phyloP scores from a whole-genome alignment of 2,797 vertebrate genomes.

The Sciurus vulgaris region DNA sequence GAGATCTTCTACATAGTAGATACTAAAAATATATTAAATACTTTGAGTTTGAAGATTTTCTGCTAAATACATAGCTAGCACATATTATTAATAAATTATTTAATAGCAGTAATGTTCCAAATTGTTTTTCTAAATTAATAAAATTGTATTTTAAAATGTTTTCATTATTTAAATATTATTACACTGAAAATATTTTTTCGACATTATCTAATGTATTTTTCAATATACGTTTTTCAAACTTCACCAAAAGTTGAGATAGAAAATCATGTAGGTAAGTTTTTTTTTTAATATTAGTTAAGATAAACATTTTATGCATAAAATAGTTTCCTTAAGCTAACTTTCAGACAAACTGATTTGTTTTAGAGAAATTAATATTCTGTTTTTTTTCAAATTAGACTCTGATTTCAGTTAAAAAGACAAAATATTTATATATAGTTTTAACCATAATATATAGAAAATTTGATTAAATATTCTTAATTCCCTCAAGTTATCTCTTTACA shows the following conservation, averaged over 20 bases:
- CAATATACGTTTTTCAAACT: background rate
- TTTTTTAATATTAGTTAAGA: slow-evolving; percentile 28
- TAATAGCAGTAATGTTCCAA: background rate
- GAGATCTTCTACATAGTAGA: background rate
- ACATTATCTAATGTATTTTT: background rate
- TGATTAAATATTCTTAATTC: slow-evolving; percentile 70
- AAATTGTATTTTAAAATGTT: background rate
- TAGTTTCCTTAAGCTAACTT: slow-evolving; percentile 37
- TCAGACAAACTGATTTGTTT: background rate
- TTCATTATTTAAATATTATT: background rate
- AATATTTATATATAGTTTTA: slow-evolving; percentile 59
- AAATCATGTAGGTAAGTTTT: background rate
- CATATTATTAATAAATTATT: background rate
- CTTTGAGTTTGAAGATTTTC: background rate
- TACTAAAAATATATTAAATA: background rate
- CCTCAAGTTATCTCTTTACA: slow-evolving; percentile 50
- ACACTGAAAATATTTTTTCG: background rate
- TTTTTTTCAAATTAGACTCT: slow-evolving; percentile 55
- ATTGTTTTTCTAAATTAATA: background rate
- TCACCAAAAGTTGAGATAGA: background rate
- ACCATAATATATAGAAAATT: background rate
- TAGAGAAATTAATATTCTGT: slow-evolving; percentile 22
- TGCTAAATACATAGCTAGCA: background rate
- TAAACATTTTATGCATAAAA: background rate
- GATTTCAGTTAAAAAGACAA: slow-evolving; percentile 58